Evolutionary conservation across 2,797 vertebrate species (phyloP).

Genomic region (Acanthornis magna): DNA sequence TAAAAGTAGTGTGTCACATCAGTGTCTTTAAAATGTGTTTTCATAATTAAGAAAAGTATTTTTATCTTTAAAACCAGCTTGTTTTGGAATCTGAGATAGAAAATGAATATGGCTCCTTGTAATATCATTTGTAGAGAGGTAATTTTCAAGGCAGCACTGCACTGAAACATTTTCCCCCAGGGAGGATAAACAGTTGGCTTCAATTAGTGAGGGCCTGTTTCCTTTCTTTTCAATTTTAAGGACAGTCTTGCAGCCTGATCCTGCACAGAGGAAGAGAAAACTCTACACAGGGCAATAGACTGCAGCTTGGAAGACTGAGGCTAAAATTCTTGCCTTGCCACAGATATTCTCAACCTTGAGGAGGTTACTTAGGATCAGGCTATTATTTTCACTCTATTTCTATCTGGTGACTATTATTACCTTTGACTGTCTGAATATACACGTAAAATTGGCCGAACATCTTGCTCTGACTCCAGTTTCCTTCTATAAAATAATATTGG

Average conservation of each 20-base stretch:
- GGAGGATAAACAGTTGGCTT: constrained; percentile 61
- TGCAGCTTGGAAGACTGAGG: background rate
- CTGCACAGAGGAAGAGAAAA: background rate
- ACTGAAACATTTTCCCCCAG: constrained; percentile 40
- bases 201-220: constrained; percentile 55
- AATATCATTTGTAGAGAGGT: constrained; percentile 51
- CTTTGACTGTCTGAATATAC: background rate
- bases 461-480: background rate
- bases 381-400: background rate
- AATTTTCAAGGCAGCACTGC: constrained; percentile 57
- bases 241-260: constrained; percentile 28
- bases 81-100: constrained; percentile 28
- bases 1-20: background rate
- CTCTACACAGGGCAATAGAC: background rate
- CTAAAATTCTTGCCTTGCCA: background rate
- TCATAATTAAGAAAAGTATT: constrained; percentile 37
- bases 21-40: constrained; percentile 19
- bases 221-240: constrained; percentile 46
- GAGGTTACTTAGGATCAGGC: background rate
- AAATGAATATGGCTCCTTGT: constrained; percentile 35
- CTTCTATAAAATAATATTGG: background rate
- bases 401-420: background rate
- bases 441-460: background rate
- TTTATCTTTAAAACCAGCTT: constrained; percentile 42
- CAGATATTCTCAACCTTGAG: constrained; percentile 1